Evolutionary conservation across 92 coral and sea anemone genomes (phyloP), one percentile per base, ranked within the genome.

Genomic region (Muricea muricata): DNA sequence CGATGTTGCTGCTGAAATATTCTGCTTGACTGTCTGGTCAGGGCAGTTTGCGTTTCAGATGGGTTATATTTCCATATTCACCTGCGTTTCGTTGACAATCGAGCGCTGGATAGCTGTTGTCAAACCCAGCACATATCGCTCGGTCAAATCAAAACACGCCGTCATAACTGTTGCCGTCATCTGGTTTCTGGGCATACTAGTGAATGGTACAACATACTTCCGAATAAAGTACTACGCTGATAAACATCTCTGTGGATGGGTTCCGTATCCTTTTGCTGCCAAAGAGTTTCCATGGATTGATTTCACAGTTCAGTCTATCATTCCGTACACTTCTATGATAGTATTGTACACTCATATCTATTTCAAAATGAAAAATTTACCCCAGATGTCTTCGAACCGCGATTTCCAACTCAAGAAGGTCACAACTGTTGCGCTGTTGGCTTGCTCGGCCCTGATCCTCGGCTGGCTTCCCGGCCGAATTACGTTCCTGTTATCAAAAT

Each of bases 401-500:
- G 60, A 7, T 12, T 14, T 7, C 20, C 33, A 45, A 7, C 15
- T 73, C 26, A 42, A 47, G 61, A 42, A 46, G 15, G 42, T 73
- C 61, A 45, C 79, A 48, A 17, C 47, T 18, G 37, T 73, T 0
- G 79, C 79, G 1, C 79, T 73, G 20, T 20, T 33, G 7, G 79
- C 79, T 4, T 73, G 34, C 32, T 45, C 79, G 2, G 79, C 79
- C 4, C 42, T 73, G 35, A 46, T 73, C 58, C 18, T 73, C 20
- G 79, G 79, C 11, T 73, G 79, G 79, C 33, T 47, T 4, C 79
- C 79, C 18, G 79, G 79, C 11, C 79, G 79, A 0, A 15, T 73
- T 7, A 73, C 60, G 0, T 73, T 73, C 23, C 42, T 47, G 79
- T 45, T 73, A 21, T 11, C 37, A 14, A 73, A 73, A 20, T 47